Percentiles rank a stretch among this genome's conserved stretches.
Evolutionary conservation across 2,888 invertebrate species (phyloP).

Genomic region (Acheta domesticus): DNA sequence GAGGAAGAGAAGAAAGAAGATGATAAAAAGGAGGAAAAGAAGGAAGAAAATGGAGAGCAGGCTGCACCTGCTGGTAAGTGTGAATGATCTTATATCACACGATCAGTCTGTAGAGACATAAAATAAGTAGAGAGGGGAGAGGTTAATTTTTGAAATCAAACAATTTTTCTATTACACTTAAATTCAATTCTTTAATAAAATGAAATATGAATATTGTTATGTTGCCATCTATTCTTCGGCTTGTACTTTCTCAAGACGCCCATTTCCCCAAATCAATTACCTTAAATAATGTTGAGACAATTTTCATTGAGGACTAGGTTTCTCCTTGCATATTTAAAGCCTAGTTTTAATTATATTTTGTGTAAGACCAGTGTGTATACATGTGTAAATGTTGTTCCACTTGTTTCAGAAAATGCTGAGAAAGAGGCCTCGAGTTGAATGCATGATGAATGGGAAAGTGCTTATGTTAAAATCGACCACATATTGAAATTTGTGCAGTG

Average conservation of each 20-base stretch:
- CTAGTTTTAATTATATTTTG: too few species aligned
- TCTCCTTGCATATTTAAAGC: too few species aligned
- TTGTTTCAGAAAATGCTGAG: constrained; percentile 24
- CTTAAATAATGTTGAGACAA: too few species aligned
- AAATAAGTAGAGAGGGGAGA: neutral
- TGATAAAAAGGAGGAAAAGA: constrained; percentile 54
- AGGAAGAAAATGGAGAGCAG: constrained; percentile 27
- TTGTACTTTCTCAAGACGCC: too few species aligned
- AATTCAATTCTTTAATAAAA: too few species aligned
- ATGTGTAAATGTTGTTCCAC: neutral
- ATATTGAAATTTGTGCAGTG: constrained; percentile 39
- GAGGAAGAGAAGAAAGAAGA: constrained; percentile 61
- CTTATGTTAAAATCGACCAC: constrained; percentile 36
- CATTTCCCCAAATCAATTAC: too few species aligned
- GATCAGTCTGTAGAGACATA: neutral
- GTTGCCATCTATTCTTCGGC: too few species aligned
- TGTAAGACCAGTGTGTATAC: too few species aligned
- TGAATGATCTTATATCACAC: neutral
- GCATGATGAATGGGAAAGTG: constrained; percentile 29
- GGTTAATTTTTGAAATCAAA: neutral
- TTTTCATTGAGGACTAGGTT: too few species aligned
- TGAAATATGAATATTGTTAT: too few species aligned
- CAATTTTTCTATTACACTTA: too few species aligned
- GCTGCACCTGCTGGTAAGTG: constrained; percentile 27
- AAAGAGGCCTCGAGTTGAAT: constrained; percentile 38